Base-by-base conservation (phyloP, 2,113 vertebrate genomes). In the Pteronura brasiliensis region DNA sequence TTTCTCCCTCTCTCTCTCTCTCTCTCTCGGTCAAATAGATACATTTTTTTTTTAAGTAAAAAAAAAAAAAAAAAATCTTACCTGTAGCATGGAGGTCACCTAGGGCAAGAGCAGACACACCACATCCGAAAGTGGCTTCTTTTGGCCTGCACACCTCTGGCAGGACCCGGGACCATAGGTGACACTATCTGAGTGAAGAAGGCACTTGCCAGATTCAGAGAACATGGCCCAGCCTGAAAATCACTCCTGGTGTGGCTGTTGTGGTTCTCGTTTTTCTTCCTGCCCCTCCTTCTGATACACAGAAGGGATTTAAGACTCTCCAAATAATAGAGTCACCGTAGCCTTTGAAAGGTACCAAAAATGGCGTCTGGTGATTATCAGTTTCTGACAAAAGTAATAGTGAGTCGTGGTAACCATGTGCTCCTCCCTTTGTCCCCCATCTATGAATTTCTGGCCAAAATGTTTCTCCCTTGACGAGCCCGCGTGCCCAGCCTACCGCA, bases 401-500 rank as follows among this genome's bases (percentile, higher is more conserved):
- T 44, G 72, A 81, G 31, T 59, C 87, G 8, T 6, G 5, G 27
- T 61, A 23, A 36, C 80, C 81, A 8, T 2, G 12, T 6, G 13
- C 15, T 5, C 65, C 55, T 44, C 36, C 6, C 65, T 76, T 47
- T 27, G 44, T 61, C 85, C n/a, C 4, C 63, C 34, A 6, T 42
- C 9, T 36, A 49, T 5, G 5, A 20, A 49, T 84, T 27, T 27
- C 88, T 82, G 61, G 29, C 42, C 42, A 49, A 77, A 89, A 42
- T 1, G 15, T n/a, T n/a, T 55, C 52, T 65, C n/a, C 74, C 42
- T 39, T 1, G 34, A 11, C 21, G 1, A 39, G 52, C 49, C 7
- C 5, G 10, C 59, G 80, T 49, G 0, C 61, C 15, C 63, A 6
- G 3, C 18, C 80, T 5, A 0, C 25, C 1, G 7, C 57, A 0